A percentile compares a stretch with the other conserved stretches of the same genome.
These are phyloP conservation scores for Chrysoperla carnea DNA, from an alignment of 1,140 invertebrate genomes.

Conservation along the genomic window DNA sequence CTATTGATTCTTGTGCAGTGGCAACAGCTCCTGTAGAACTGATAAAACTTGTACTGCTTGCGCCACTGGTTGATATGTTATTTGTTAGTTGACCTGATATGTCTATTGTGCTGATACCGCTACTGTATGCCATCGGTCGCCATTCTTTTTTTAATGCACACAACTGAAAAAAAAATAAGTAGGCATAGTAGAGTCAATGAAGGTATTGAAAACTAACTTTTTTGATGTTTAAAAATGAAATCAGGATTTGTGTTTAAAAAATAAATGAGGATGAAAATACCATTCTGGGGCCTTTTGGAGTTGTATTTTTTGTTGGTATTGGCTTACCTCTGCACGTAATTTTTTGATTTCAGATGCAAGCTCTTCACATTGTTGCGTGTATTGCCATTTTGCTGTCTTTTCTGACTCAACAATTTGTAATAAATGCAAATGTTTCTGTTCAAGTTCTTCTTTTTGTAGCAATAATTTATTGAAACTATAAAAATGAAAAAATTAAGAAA, in stretches of 20 bases:
- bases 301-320: no score
- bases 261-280: no score
- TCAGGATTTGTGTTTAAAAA: no score
- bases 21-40: constrained; percentile 5
- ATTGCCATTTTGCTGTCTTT: constrained; percentile 85
- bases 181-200: no score
- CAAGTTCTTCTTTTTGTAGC: constrained; percentile 79
- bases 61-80: constrained; percentile 10
- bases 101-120: constrained; percentile 10
- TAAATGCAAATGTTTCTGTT: constrained; percentile 84
- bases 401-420: constrained; percentile 86
- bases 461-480: constrained; percentile 81
- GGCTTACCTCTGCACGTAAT: constrained; percentile 62
- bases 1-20: constrained; percentile 37
- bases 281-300: no score
- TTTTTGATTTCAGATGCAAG: constrained; percentile 78
- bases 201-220: no score
- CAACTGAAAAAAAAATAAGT: constrained; percentile 35
- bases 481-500: constrained; percentile 13
- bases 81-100: constrained; percentile 10
- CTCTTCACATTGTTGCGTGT: constrained; percentile 84
- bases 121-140: constrained; percentile 25
- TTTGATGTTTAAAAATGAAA: no score
- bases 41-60: background rate
- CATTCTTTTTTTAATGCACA: constrained; percentile 67